Evolutionary conservation across 2,797 vertebrate genomes (phyloP), one percentile per base, ranked within the genome.

Genomic region (Schizothorax lantsangensis): DNA sequence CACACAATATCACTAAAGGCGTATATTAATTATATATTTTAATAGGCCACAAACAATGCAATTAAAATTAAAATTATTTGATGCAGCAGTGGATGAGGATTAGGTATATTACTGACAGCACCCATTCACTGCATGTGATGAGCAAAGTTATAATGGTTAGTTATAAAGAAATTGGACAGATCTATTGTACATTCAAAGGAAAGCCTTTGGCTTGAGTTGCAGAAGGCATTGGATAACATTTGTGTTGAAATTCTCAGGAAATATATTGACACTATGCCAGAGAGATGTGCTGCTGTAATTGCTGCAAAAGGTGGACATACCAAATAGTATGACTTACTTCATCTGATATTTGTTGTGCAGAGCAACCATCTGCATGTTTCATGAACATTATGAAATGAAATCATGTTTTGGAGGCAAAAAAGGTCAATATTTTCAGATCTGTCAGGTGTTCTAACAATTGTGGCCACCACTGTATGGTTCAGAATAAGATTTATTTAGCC

Each of bases 401-500:
- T 54, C 6, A 21, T 54, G 52, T 9, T 54, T 54, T 54, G 52
- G 59, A 26, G 59, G 59, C 10, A 62, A 62, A n/a, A n/a, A 26
- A 62, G 9, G 4, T 62, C 5, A 12, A 62, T 26, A 62, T 62
- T 26, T 62, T 2, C 54, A 59, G 54, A 59, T 59, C 23, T 59
- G 23, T 59, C n/a, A 12, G 23, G 23, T 62, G 10, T 62, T 62
- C n/a, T 26, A 26, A 62, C 57, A 62, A 26, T 62, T 62, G 26
- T 62, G 59, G n/a, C 59, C 59, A 30, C 12, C 59, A 74, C 88
- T 49, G n/a, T 83, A 84, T 88, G n/a, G 30, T 33, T 17, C 57
- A 52, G 57, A 47, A 47, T 47, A 77, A 84, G 19, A 45, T 47
- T 64, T 36, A 47, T 12, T 26, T 79, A 2, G 14, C 14, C 23